Base-by-base conservation (phyloP, 1,140 invertebrate species). In the Cyphomyrmex costatus region DNA sequence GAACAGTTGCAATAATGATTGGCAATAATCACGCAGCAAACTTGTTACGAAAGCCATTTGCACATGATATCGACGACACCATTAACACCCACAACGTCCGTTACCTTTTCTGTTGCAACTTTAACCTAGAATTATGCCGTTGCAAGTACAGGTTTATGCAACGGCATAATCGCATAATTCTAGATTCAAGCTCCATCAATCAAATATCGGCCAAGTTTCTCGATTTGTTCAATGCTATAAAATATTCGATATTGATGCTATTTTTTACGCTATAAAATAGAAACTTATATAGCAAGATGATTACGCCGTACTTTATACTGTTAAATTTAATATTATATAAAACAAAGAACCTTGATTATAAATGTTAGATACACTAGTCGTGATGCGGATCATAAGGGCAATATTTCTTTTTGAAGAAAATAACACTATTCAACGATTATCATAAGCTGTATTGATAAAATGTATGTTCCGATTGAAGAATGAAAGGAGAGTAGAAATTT, bases 51-150 rank as follows among this genome's bases (percentile, higher is more conserved):
- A 24, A 78, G 14, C 21, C 58, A 63, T 78, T 78, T 78, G 24
- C 76, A 65, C 36, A 12, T 63, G 24, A 78, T 78, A 51, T 51
- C 19, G 24, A 63, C 42, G 24, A 33, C 58, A 56, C 27, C 63
- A 80, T 80, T 80, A 53, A 46, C 63, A 70, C 46, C 49, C 21
- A 68, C 63, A 42, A 70, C 27, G 30, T 70, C 14, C 27, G 27
- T 66, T 46, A 46, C 36, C 6, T 51, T 68, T 68, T 36, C 60
- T 60, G 58, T 78, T 16, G 58, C 6, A 16, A n/a, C 61, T 27
- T 8, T 14, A 79, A 36, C 21, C 27, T 68, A 68, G 61, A 79
- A 79, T 79, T 79, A 66, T 53, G 77, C 61, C n/a, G 27, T 68
- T 79, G 77, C 46, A 79, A 79, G 65, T 68, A 36, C 42, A 21